Evolutionary conservation across 2,797 vertebrate species (phyloP).

Genomic region (Dallia pectoralis): DNA sequence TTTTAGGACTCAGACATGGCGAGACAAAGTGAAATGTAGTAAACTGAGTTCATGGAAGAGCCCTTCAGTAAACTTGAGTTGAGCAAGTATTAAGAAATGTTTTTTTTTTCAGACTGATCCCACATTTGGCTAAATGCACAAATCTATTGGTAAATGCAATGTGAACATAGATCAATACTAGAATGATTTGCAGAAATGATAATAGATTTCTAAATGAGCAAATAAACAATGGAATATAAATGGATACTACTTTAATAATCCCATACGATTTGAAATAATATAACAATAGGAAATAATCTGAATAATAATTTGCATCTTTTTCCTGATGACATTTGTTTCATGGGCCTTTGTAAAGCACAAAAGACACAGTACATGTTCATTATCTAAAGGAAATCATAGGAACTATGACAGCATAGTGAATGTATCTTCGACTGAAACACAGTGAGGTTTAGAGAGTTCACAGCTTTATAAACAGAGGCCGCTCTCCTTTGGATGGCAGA

Average conservation of each 20-base stretch:
- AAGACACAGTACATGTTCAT: slow-evolving; percentile 53
- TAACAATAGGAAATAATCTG: neutral
- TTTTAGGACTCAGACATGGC: slow-evolving; percentile 49
- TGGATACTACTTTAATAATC: neutral
- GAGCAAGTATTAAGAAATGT: slow-evolving; percentile 39
- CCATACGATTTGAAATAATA: slow-evolving; percentile 12
- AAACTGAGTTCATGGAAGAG: slow-evolving; percentile 69
- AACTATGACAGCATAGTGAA: slow-evolving; percentile 3
- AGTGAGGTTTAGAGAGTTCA: neutral
- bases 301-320: slow-evolving; percentile 18
- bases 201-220: neutral
- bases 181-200: neutral
- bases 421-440: slow-evolving; percentile 27
- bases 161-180: neutral
- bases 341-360: slow-evolving; percentile 30
- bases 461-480: slow-evolving; percentile 1
- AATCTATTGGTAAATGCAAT: neutral
- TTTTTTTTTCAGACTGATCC: neutral
- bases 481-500: neutral
- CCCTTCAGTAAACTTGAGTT: slow-evolving; percentile 72
- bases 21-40: slow-evolving; percentile 33
- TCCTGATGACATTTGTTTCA: neutral
- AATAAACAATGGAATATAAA: slow-evolving; percentile 10
- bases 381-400: slow-evolving; percentile 37
- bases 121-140: neutral